Conservation (phyloP, 2,113 vertebrate species). For the Mastomys natalensis region DNA sequence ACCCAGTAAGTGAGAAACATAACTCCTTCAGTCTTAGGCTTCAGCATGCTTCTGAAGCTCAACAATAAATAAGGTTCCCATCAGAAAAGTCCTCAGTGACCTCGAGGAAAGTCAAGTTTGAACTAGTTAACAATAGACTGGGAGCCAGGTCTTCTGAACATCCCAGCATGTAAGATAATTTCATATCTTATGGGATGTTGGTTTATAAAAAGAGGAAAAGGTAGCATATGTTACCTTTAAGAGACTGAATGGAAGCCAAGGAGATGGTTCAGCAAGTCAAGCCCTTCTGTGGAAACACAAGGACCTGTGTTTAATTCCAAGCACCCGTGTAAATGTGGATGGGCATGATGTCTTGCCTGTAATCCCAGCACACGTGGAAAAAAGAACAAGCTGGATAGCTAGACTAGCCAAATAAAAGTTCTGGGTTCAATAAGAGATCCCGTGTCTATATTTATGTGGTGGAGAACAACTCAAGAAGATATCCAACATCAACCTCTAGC, state of each 20-base stretch:
- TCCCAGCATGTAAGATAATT: not conserved
- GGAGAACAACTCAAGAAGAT: not conserved
- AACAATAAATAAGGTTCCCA: constrained; percentile 45
- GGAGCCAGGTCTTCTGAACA: constrained; percentile 17
- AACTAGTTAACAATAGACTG: constrained; percentile 2
- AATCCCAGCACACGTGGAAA: not conserved
- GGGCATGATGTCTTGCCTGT: not conserved
- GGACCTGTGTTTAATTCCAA: not conserved
- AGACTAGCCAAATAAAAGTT: not conserved
- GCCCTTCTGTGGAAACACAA: not conserved
- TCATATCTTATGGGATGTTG: not conserved
- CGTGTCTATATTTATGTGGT: not conserved
- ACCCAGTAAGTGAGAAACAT: not conserved
- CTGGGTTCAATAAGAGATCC: not conserved
- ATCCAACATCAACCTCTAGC: no score
- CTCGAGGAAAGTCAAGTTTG: not conserved
- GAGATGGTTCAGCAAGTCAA: not conserved
- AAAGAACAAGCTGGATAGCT: not conserved
- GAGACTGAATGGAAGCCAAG: not conserved
- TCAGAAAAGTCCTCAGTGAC: constrained; percentile 28
- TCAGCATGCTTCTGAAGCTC: constrained; percentile 37
- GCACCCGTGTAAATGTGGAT: not conserved
- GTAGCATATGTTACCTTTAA: constrained; percentile 8
- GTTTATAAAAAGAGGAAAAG: not conserved
- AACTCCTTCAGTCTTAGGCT: constrained; percentile 35